Conservation (phyloP, 1,140 invertebrate genomes). For the Euwallacea similis region DNA sequence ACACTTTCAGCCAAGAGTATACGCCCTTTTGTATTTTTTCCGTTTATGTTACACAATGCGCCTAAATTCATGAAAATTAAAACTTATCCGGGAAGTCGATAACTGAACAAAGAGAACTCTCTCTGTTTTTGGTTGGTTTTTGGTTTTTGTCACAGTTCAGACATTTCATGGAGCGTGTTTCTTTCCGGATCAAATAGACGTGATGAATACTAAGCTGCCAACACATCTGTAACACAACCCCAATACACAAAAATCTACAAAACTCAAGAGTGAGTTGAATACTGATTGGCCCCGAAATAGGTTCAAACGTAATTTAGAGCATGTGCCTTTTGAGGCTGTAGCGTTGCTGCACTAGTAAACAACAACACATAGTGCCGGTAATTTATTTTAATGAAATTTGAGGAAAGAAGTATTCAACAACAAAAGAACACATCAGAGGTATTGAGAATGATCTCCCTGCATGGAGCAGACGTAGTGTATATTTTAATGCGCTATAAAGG, state of each 20-base stretch:
- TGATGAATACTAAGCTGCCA: constrained; percentile 22
- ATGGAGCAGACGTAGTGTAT: too few species aligned
- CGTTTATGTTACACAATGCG: too few species aligned
- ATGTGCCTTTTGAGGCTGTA: constrained; percentile 12
- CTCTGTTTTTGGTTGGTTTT: too few species aligned
- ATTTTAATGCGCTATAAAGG: too few species aligned
- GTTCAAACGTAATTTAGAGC: constrained; percentile 15
- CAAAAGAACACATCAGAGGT: not conserved
- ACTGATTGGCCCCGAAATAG: constrained; percentile 16
- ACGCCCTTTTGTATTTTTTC: too few species aligned
- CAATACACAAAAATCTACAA: constrained; percentile 34
- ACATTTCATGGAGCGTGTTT: constrained; percentile 23
- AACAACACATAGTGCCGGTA: not conserved
- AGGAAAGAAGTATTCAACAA: not conserved
- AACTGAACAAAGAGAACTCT: too few species aligned
- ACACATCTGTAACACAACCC: constrained; percentile 14
- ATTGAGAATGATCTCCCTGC: too few species aligned
- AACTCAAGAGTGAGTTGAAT: constrained; percentile 21
- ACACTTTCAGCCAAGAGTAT: too few species aligned
- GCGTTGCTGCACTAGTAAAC: constrained; percentile 3
- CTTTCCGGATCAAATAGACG: constrained; percentile 6
- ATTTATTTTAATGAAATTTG: constrained; percentile 8
- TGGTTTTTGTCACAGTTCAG: constrained; percentile 16
- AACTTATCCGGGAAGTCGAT: too few species aligned
- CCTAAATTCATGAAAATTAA: too few species aligned